Evolutionary conservation across 2,797 vertebrate species (phyloP), one percentile per base, ranked within the genome.

Genomic region (Aldrovandia affinis): DNA sequence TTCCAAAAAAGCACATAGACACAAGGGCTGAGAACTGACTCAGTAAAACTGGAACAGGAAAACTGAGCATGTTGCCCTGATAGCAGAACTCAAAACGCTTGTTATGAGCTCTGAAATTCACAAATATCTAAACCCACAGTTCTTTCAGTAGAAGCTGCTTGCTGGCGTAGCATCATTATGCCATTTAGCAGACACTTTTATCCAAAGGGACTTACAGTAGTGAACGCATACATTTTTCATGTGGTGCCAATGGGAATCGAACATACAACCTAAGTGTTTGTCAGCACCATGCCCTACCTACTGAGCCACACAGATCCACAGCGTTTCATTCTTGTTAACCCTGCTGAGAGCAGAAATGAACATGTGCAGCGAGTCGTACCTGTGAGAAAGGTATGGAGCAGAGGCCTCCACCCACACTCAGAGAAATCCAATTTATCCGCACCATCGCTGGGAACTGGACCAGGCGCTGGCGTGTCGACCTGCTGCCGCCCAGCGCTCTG

Each of bases 311-410:
- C n/a, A 28, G 6, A 63, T 15, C 12, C 63, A 2, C 63, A 68
- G 73, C 39, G 63, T 52, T 70, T 36, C 12, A n/a, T n/a, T n/a
- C n/a, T n/a, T n/a, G n/a, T n/a, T 77, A 33, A 28, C 8, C 28
- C 8, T 47, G 12, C 42, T 78, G 20, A 18, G 42, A 3, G 8
- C 1, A 33, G 63, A 47, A 81, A 44, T 33, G 9, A 14, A 50
- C 14, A 25, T 3, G 22, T 10, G 33, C 14, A n/a, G 39, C 5
- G 14, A 1, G 42, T 20, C 86, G 82, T 86, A 94, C 95, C 93
- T 95, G 91, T 80, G 83, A 90, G 73, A 96, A 94, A 18, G 95
- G 95, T 25, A 95, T 78, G 1, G 95, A 93, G 50, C 94, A 95
- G 9, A 96, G 89, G 1, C 89, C 89, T n/a, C 85, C 88, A 0